phyloP scores from a whole-genome alignment of 2,888 invertebrate species.

The Blastobasis lacticolella region DNA sequence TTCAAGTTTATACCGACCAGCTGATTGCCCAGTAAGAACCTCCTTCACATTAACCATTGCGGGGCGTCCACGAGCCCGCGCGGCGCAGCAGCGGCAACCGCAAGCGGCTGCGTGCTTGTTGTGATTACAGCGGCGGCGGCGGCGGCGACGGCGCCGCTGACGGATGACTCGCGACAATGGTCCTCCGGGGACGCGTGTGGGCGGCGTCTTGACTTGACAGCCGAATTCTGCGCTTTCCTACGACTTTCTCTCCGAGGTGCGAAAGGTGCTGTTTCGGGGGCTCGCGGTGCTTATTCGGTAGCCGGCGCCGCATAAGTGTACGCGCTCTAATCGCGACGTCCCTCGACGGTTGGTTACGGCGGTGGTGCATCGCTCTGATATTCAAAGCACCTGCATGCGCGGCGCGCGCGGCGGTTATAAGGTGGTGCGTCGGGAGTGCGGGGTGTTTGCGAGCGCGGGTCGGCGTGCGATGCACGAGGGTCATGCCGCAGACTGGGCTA shows the following conservation, averaged over 20 bases:
- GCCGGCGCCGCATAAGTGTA: constrained; percentile 66
- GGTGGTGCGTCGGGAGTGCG: constrained; percentile 33
- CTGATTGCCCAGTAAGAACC: no score
- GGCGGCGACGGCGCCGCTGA: constrained; percentile 37
- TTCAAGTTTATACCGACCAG: no score
- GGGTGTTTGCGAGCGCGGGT: constrained; percentile 29
- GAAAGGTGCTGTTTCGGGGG: constrained; percentile 68
- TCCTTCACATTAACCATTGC: no score
- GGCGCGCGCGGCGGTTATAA: constrained; percentile 48
- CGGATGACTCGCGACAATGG: constrained; percentile 65
- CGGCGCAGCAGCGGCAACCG: no score
- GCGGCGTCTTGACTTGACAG: constrained; percentile 55
- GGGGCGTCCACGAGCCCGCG: no score
- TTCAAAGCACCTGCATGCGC: constrained; percentile 68
- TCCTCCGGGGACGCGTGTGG: constrained; percentile 66
- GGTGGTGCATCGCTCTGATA: constrained; percentile 53
- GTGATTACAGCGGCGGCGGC: constrained; percentile 12
- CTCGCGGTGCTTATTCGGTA: constrained; percentile 68
- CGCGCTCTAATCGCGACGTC: constrained; percentile 57
- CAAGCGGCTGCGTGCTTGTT: no score
- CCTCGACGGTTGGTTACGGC: constrained; percentile 27
- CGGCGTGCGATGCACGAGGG: constrained; percentile 50
- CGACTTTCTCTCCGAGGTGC: constrained; percentile 73
- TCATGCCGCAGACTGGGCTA: constrained; percentile 44
- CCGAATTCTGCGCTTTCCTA: constrained; percentile 73